Evolutionary conservation across 1,140 invertebrate species (phyloP).

Genomic region (Homarus americanus): DNA sequence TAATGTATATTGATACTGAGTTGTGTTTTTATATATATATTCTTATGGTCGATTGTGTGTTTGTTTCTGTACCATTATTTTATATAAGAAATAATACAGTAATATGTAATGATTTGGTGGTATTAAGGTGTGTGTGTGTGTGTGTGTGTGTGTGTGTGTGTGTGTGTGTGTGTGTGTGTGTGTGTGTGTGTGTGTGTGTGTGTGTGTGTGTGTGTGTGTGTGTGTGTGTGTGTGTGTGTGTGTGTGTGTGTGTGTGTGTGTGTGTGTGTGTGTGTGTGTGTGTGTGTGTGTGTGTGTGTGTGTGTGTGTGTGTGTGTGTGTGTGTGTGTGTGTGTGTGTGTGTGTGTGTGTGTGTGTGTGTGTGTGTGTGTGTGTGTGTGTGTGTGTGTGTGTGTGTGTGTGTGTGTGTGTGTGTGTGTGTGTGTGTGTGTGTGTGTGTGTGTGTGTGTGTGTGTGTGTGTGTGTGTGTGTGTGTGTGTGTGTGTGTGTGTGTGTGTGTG

Average conservation of each 20-base stretch:
- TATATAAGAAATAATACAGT: too few species aligned
- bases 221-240: too few species aligned
- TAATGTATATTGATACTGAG: too few species aligned
- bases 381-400: constrained; percentile 28
- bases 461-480: constrained; percentile 22
- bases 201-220: too few species aligned
- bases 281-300: constrained; percentile 2
- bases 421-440: constrained; percentile 7
- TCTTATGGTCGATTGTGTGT: neutral
- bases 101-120: too few species aligned
- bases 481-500: constrained; percentile 27
- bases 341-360: constrained; percentile 21
- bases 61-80: too few species aligned
- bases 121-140: neutral
- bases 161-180: neutral
- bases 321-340: neutral
- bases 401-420: constrained; percentile 30
- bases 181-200: neutral
- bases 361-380: constrained; percentile 26
- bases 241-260: constrained; percentile 15
- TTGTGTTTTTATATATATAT: too few species aligned
- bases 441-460: constrained; percentile 11
- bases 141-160: neutral
- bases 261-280: constrained; percentile 29
- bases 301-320: constrained; percentile 32